These are phyloP conservation scores for Triplophysa bombifrons DNA, from an alignment of 2,797 vertebrate genomes.

Conservation along the genomic window DNA sequence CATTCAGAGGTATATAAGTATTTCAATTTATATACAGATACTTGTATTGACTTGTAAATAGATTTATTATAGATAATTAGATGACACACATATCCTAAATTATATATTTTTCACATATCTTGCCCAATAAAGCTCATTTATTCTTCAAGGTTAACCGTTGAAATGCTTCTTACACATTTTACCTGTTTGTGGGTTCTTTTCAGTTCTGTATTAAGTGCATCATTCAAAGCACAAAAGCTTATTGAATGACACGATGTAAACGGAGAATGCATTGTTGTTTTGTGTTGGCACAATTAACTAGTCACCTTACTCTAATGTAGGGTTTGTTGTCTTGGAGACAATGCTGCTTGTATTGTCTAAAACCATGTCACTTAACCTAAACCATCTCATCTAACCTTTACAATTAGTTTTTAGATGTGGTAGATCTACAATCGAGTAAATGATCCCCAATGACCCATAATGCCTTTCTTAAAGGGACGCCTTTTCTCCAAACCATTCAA, in stretches of 20 bases:
- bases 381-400: not conserved
- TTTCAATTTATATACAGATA: too few species aligned
- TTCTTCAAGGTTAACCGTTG: not conserved
- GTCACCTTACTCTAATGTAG: not conserved
- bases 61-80: not conserved
- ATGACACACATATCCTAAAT: not conserved
- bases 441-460: not conserved
- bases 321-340: constrained; percentile 37
- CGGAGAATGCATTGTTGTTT: constrained; percentile 11
- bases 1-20: not conserved
- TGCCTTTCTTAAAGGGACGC: too few species aligned
- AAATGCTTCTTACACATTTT: not conserved
- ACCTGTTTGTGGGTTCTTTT: not conserved
- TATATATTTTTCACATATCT: not conserved
- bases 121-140: not conserved
- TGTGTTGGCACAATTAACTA: constrained; percentile 31
- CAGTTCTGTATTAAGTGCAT: not conserved
- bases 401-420: not conserved
- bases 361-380: not conserved
- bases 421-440: not conserved
- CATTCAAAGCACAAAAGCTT: not conserved
- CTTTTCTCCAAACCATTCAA: too few species aligned
- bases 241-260: constrained; percentile 1
- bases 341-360: constrained; percentile 6
- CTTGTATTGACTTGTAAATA: too few species aligned